Base-by-base conservation (phyloP, 1,140 invertebrate species). In the Nixonia krombeini region DNA sequence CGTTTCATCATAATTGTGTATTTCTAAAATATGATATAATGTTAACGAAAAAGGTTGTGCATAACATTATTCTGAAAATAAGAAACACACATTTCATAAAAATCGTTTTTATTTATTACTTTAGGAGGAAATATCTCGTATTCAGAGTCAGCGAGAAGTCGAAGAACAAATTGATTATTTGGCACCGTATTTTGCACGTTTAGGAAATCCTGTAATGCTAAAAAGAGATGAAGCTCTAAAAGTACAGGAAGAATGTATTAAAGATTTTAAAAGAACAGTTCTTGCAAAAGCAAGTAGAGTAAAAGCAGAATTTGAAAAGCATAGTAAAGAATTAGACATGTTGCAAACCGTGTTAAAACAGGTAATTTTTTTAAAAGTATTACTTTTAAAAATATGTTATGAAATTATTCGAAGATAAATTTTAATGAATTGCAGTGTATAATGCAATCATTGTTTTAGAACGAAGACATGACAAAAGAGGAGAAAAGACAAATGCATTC, bases 181-280 rank as follows among this genome's bases (percentile, higher is more conserved):
- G 9, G 80, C 82, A n/a, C 88, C 89, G 0, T 90, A 89, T 70
- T 62, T 90, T 4, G 85, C 86, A 0, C 77, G 82, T 25, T 74
- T 87, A 16, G 85, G 86, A n/a, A 75, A 85, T 62, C 80, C 84
- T 23, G 10, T 46, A 21, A 16, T 56, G 5, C 33, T 87, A 18
- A 77, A 75, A 0, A 70, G 69, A 37, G 59, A 76, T 1, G 72
- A 87, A 72, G 86, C 87, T 0, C 15, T 18, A 18, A 21, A 77
- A 7, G 66, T 87, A 0, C 81, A 78, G 55, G 69, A 87, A 1
- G 73, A 83, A 4, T 90, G 89, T 35, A 63, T 90, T 0, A 75
- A 78, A n/a, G 88, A 90, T 50, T 86, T 88, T 15, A 89, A 88
- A 67, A 67, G 84, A 1, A 65, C 78, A 1, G 70, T 86, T n/a